These are phyloP conservation scores for Nomada ferruginata DNA, from an alignment of 2,888 invertebrate genomes.

Conservation along the genomic window DNA sequence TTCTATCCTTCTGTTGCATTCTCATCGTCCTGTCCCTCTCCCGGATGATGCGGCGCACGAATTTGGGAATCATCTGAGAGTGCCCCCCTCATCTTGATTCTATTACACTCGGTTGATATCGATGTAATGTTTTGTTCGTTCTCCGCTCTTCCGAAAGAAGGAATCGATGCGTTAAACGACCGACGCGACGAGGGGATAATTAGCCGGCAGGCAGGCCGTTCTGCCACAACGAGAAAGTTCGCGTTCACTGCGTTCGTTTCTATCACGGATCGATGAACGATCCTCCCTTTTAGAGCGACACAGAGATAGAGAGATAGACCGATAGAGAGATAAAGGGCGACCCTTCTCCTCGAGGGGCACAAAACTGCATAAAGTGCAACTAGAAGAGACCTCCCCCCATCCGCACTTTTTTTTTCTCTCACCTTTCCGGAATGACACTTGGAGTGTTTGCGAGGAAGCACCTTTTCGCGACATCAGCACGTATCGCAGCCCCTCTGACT, in stretches of 20 bases:
- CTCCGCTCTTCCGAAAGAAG: slow-evolving; percentile 45
- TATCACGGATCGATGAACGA: slow-evolving; percentile 45
- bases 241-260: slow-evolving; percentile 28
- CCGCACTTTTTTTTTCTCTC: slow-evolving; percentile 30
- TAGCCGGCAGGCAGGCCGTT: slow-evolving; percentile 66
- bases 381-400: slow-evolving; percentile 36
- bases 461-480: slow-evolving; percentile 68
- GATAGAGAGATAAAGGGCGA: slow-evolving; percentile 8
- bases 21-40: background rate
- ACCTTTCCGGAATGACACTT: slow-evolving; percentile 52
- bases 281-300: slow-evolving; percentile 14
- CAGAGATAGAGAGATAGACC: slow-evolving; percentile 1
- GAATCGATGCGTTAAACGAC: slow-evolving; percentile 69
- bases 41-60: background rate
- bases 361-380: slow-evolving; percentile 56
- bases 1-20: background rate
- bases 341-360: slow-evolving; percentile 23
- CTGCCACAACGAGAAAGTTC: slow-evolving; percentile 44
- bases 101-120: slow-evolving; percentile 48
- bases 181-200: slow-evolving; percentile 67
- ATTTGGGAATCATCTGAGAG: slow-evolving; percentile 13
- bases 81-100: slow-evolving; percentile 20
- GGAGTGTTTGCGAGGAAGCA: slow-evolving; percentile 62
- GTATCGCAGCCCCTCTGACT: slow-evolving; percentile 65
- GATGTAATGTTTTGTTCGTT: slow-evolving; percentile 48